Evolutionary conservation across 2,797 vertebrate species (phyloP).

Genomic region (Lepus oiostolus): DNA sequence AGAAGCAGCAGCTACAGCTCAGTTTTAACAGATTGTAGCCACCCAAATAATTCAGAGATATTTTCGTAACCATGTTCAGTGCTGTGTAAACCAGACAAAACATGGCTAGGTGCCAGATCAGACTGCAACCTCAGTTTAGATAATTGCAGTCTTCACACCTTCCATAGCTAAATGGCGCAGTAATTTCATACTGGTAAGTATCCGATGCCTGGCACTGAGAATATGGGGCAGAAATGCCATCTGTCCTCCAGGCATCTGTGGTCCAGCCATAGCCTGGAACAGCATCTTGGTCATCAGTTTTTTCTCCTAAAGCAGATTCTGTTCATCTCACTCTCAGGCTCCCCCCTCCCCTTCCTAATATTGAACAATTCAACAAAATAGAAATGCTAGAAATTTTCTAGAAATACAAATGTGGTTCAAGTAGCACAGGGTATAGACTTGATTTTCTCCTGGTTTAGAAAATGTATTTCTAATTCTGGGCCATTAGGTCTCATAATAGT

Average conservation of each 20-base stretch:
- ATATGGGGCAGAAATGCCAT: neutral
- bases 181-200: neutral
- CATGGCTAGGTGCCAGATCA: neutral
- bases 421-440: neutral
- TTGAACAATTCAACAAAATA: neutral
- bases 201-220: neutral
- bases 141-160: neutral
- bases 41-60: neutral
- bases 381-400: neutral
- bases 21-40: neutral
- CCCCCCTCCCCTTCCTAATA: neutral
- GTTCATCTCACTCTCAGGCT: neutral
- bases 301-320: neutral
- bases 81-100: neutral
- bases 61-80: neutral
- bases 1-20: neutral
- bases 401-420: constrained; percentile 2
- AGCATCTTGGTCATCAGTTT: neutral
- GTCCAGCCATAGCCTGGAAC: neutral
- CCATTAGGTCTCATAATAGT: neutral
- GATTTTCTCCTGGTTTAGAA: neutral
- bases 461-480: neutral
- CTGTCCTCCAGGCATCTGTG: neutral
- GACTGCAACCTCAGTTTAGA: neutral
- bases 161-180: neutral